Percentiles rank a stretch among this genome's conserved stretches.
These are phyloP conservation scores for Athrips mouffetella DNA, from an alignment of 2,888 invertebrate genomes.

Conservation along the genomic window DNA sequence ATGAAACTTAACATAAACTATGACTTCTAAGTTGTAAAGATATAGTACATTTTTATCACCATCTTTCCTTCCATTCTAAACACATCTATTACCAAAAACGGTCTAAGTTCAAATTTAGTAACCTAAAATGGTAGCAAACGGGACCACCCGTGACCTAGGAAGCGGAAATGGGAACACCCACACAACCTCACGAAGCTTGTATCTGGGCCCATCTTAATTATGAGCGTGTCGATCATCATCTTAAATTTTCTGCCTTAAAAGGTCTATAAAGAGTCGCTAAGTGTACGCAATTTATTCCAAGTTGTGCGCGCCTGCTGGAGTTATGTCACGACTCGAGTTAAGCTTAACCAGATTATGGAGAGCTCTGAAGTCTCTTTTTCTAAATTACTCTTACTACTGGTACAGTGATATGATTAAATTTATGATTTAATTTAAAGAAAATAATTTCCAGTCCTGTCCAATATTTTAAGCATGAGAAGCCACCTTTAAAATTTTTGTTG, in stretches of 20 bases:
- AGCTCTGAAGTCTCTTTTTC: not conserved
- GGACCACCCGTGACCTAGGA: slow-evolving; percentile 69
- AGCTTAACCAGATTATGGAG: not conserved
- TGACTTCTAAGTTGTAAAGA: too few species aligned
- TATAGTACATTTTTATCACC: not conserved
- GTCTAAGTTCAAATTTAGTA: slow-evolving; percentile 6
- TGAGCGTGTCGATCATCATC: slow-evolving; percentile 77
- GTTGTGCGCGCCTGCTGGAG: slow-evolving; percentile 58
- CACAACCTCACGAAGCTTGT: slow-evolving; percentile 65
- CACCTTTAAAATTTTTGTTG: too few species aligned
- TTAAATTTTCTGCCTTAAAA: slow-evolving; percentile 75
- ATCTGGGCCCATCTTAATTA: slow-evolving; percentile 72
- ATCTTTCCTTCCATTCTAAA: not conserved
- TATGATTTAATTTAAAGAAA: too few species aligned
- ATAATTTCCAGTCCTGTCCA: too few species aligned
- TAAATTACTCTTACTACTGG: not conserved
- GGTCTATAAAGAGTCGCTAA: slow-evolving; percentile 75
- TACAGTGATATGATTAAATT: not conserved
- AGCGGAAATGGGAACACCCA: slow-evolving; percentile 75
- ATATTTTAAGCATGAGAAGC: too few species aligned
- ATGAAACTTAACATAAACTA: too few species aligned
- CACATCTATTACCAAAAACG: not conserved
- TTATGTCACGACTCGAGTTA: slow-evolving; percentile 65
- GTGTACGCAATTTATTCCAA: slow-evolving; percentile 73
- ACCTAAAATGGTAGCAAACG: slow-evolving; percentile 37